These are phyloP conservation scores for Tetranychus cinnabarinus DNA, from an alignment of 1,140 invertebrate species.

Conservation along the genomic window DNA sequence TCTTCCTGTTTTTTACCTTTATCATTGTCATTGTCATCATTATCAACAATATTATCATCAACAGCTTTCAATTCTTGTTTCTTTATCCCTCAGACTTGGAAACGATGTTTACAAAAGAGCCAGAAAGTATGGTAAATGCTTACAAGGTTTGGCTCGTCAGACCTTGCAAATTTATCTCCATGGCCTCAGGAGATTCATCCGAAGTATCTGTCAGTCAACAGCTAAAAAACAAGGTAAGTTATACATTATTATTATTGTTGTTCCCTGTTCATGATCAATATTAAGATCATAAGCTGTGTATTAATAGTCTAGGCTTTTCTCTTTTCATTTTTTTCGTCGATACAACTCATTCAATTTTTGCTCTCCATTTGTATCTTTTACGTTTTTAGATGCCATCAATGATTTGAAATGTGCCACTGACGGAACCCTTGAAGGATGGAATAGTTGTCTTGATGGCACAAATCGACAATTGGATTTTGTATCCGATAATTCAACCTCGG, in stretches of 20 bases:
- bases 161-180: neutral
- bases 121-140: neutral
- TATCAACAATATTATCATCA: no score
- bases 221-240: neutral
- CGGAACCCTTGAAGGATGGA: neutral
- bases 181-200: neutral
- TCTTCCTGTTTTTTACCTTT: no score
- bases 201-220: neutral
- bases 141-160: neutral
- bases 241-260: neutral
- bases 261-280: neutral
- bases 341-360: neutral
- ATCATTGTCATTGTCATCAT: no score
- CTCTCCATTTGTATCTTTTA: neutral
- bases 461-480: neutral
- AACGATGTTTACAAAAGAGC: neutral
- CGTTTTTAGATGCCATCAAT: neutral
- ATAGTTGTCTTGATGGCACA: neutral
- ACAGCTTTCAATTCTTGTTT: no score
- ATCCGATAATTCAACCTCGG: neutral
- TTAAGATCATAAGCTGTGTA: neutral
- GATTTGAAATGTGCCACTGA: neutral
- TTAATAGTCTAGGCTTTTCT: neutral
- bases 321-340: neutral
- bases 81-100: neutral